Evolutionary conservation across 2,888 invertebrate species (phyloP), one percentile per base, ranked within the genome.

Genomic region (Dryadula phaetusa): DNA sequence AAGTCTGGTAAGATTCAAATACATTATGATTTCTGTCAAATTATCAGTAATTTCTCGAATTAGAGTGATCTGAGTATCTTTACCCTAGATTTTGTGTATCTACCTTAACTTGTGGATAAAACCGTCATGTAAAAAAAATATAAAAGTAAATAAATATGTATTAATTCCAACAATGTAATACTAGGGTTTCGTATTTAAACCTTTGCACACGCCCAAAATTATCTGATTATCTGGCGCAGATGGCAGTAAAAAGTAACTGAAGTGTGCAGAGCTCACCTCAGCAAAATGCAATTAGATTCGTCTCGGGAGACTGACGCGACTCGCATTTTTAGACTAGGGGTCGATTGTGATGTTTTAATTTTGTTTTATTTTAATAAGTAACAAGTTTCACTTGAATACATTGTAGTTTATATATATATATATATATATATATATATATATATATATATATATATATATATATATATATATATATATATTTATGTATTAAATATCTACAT

Each of bases 211-310:
- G 64, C 70, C 53, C 74, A 76, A 78, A 78, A 82, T 80, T 78
- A 81, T 78, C 78, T 76, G 82, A 82, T 82, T 80, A 85, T 84
- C 80, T 75, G 79, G 71, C 75, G 69, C 74, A 77, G 77, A 73
- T 77, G 77, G 77, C 79, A 78, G 82, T 83, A 86, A 87, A 86
- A 87, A 85, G 84, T 83, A 83, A 85, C 78, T 76, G 81, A 77
- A 81, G 79, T 76, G 79, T 73, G 75, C 81, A 74, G 74, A 73
- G 82, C 86, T 84, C 87, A 90, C 90, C 90, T 90, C 90, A 90
- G 89, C 88, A 85, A 83, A 90, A 91, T 87, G 86, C 90, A 89
- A 90, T 90, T 89, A 90, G 84, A 87, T 90, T 81, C 79, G 83
- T 87, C 90, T 87, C 90, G 71, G 66, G 90, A 87, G 90, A 87